Evolutionary conservation across 2,888 invertebrate genomes (phyloP).

Genomic region (Oligia latruncula): DNA sequence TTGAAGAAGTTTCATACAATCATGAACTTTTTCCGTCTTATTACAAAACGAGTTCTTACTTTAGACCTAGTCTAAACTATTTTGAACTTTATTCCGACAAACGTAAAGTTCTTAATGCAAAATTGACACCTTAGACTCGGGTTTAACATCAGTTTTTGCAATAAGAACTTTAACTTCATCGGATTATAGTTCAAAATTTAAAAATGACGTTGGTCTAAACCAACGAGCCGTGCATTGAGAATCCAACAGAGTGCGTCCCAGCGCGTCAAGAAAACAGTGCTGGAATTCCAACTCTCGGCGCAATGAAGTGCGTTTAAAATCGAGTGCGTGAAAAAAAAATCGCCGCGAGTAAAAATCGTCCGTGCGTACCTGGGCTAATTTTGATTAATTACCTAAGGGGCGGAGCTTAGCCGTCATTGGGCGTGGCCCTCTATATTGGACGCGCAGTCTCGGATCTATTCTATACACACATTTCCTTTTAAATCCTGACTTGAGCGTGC

Average conservation of each 20-base stretch:
- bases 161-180: too few species aligned
- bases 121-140: background rate
- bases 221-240: background rate
- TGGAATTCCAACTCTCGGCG: background rate
- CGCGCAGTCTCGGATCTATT: background rate
- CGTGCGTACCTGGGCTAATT: background rate
- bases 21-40: background rate
- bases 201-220: background rate
- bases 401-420: background rate
- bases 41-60: background rate
- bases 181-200: background rate
- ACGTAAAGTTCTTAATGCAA: background rate
- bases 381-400: background rate
- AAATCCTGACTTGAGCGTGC: conserved; percentile 32
- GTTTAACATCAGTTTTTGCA: background rate
- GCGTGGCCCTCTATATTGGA: background rate
- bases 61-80: background rate
- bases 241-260: background rate
- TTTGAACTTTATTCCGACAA: background rate
- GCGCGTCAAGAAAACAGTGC: background rate
- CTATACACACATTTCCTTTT: background rate
- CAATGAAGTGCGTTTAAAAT: too few species aligned
- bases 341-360: background rate
- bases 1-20: background rate
- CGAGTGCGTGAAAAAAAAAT: too few species aligned